Conservation (phyloP, 2,888 invertebrate genomes). For the Aphodius sticticus region DNA sequence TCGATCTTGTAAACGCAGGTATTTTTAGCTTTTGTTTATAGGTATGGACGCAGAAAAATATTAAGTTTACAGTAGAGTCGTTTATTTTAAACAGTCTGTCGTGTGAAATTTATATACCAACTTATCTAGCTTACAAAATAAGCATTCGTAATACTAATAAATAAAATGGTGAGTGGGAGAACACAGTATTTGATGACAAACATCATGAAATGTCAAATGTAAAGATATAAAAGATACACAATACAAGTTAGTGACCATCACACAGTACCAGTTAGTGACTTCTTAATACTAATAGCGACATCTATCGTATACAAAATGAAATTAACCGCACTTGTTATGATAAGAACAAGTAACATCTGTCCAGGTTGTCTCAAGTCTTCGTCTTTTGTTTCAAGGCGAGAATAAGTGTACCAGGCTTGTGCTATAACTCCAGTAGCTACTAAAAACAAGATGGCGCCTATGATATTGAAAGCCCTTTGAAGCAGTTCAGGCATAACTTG, state of each 20-base stretch:
- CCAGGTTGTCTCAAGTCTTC: conserved; percentile 30
- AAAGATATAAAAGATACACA: too few species aligned
- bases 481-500: conserved; percentile 52
- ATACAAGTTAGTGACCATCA: not conserved
- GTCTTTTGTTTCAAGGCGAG: conserved; percentile 18
- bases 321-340: conserved; percentile 43
- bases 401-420: conserved; percentile 42
- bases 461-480: conserved; percentile 50
- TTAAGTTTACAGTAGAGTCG: too few species aligned
- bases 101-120: too few species aligned
- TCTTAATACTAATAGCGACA: conserved; percentile 45
- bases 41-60: too few species aligned
- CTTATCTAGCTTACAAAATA: too few species aligned
- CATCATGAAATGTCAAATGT: too few species aligned
- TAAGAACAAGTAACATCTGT: conserved; percentile 43
- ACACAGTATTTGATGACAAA: too few species aligned
- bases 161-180: too few species aligned
- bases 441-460: conserved; percentile 50
- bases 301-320: conserved; percentile 45
- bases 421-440: conserved; percentile 45
- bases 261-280: conserved; percentile 23
- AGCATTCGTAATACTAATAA: too few species aligned
- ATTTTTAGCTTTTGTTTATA: too few species aligned
- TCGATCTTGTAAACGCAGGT: too few species aligned
- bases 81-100: too few species aligned